Percentiles rank a stretch among this genome's conserved stretches.
Evolutionary conservation across 35 echinoderm and acorn worm species (phyloP).

Genomic region (Ophioderma brevispina): DNA sequence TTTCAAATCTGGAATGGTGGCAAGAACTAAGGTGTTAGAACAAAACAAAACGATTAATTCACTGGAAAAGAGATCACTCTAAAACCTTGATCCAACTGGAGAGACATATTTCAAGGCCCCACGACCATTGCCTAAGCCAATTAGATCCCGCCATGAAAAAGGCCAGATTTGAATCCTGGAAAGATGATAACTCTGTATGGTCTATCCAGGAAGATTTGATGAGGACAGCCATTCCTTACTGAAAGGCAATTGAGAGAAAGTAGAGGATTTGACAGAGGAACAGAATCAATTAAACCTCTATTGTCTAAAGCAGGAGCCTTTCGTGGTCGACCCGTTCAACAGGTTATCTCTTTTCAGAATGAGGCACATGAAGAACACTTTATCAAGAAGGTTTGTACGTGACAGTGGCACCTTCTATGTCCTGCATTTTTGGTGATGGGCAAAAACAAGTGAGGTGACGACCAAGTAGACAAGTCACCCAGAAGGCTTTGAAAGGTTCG

Average conservation of each 20-base stretch:
- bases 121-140: slow-evolving; percentile 28
- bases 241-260: slow-evolving; percentile 6
- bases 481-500: no score
- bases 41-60: no score
- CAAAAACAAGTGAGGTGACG: no score
- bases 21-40: no score
- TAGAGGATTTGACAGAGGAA: not conserved
- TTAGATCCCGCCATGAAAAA: slow-evolving; percentile 21
- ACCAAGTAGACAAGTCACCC: no score
- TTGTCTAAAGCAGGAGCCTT: not conserved
- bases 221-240: not conserved
- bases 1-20: no score
- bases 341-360: not conserved
- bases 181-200: slow-evolving; percentile 30
- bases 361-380: not conserved
- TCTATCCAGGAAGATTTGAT: slow-evolving; percentile 36
- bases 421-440: slow-evolving; percentile 14
- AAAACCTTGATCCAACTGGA: slow-evolving; percentile 6
- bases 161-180: not conserved
- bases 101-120: slow-evolving; percentile 28
- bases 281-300: slow-evolving; percentile 3
- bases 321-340: slow-evolving; percentile 3
- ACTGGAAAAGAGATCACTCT: no score
- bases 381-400: not conserved
- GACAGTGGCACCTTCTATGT: not conserved